phyloP scores from a whole-genome alignment of 2,888 invertebrate species.

The Iphiclides podalirius region DNA sequence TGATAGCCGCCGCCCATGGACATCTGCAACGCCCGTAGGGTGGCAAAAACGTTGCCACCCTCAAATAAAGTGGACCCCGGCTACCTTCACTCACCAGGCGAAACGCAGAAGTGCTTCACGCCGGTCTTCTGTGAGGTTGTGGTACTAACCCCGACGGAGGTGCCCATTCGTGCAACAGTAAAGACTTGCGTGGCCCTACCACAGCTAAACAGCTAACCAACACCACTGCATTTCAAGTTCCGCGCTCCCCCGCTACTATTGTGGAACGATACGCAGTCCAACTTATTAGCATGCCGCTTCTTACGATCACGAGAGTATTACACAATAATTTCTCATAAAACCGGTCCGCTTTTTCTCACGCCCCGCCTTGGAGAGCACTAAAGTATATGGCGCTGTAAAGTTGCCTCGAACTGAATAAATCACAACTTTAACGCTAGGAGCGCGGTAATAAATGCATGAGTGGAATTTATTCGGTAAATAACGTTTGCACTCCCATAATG shows the following conservation, averaged over 20 bases:
- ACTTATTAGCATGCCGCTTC: constrained; percentile 20
- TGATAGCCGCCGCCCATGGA: too few relatives aligned
- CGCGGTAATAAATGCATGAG: constrained; percentile 18
- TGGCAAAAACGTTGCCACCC: too few relatives aligned
- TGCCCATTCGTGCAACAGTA: too few relatives aligned
- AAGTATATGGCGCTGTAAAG: constrained; percentile 34
- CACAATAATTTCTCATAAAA: constrained; percentile 37
- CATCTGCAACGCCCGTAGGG: too few relatives aligned
- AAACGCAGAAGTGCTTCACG: too few relatives aligned
- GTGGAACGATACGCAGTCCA: neutral
- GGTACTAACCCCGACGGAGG: too few relatives aligned
- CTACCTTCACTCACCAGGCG: too few relatives aligned
- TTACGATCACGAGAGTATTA: constrained; percentile 28
- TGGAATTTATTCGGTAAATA: constrained; percentile 12
- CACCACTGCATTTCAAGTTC: too few relatives aligned
- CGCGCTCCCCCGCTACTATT: neutral
- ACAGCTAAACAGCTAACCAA: too few relatives aligned
- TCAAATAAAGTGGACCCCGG: too few relatives aligned
- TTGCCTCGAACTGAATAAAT: constrained; percentile 33
- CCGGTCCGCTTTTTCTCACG: constrained; percentile 35
- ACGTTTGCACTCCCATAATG: neutral
- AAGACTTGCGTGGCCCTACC: too few relatives aligned
- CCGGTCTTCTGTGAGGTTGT: too few relatives aligned
- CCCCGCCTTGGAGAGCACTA: constrained; percentile 28
- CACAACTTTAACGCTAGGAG: constrained; percentile 24